Evolutionary conservation across 2,113 vertebrate species (phyloP), one percentile per base, ranked within the genome.

Genomic region (Caranx melampygus): DNA sequence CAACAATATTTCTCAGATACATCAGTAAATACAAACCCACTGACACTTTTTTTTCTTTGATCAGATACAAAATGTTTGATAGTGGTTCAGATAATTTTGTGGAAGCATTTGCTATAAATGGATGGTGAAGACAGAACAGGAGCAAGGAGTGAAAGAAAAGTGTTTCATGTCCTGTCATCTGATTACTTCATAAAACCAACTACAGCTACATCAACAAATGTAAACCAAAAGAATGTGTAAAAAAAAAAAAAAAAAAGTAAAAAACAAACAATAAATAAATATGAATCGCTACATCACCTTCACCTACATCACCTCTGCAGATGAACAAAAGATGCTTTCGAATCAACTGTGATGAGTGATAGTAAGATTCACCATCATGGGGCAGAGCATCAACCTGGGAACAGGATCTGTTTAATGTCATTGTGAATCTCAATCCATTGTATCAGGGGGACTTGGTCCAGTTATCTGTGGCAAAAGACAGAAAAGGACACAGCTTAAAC

Each of bases 181-280:
- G 45, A 75, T 72, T 15, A 42, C 49, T 72, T 68, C 75, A 84
- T 44, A 75, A 83, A 85, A 83, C 72, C 64, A 75, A 79, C 47
- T 82, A 76, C 71, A 52, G 35, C 42, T 78, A 79, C 14, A 47
- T 47, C 26, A 51, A 78, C 34, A n/a, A 70, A 73, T 57, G 44
- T 51, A 37, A 42, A 67, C 31, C 26, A 21, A 78, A 80, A 60
- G 66, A 16, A 42, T 55, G 12, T 15, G 35, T 63, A 49, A 73
- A 70, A 83, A 83, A 67, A 85, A n/a, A 9, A 21, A 54, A 26
- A 55, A 55, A 52, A 20, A 26, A 26, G 26, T 26, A 26, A 26
- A 21, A 80, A 49, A 58, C 21, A 83, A 35, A 83, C 81, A 82
- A 61, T 88, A 85, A 91, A 93, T 92, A 91, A 91, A 92, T 84